These are phyloP conservation scores for Acridotheres tristis DNA, from an alignment of 2,797 vertebrate species.

Conservation along the genomic window DNA sequence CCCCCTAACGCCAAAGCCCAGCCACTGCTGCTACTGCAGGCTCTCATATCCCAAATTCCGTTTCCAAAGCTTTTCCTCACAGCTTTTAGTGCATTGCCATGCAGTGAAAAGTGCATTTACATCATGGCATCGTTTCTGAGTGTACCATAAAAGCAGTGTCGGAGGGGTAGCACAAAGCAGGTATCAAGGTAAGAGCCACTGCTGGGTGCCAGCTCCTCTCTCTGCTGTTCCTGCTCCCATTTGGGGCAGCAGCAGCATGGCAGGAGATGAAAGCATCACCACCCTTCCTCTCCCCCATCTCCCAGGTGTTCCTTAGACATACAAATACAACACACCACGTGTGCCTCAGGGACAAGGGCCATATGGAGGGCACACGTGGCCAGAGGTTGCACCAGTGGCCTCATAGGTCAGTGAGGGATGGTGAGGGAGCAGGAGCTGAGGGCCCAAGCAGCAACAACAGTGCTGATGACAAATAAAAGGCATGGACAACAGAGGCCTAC, in stretches of 20 bases:
- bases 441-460: not conserved
- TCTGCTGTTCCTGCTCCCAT: not conserved
- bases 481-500: not conserved
- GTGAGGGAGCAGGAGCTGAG: not conserved
- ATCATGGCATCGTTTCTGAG: not conserved
- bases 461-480: not conserved
- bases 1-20: constrained; percentile 63
- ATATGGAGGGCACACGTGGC: not conserved
- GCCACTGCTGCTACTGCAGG: not conserved
- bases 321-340: not conserved
- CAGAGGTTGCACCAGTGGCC: not conserved
- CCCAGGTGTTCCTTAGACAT: not conserved
- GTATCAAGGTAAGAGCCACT: fast-evolving
- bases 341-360: not conserved
- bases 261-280: not conserved
- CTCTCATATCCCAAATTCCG: not conserved
- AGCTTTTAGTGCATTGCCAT: not conserved
- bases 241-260: not conserved
- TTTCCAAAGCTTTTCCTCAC: not conserved
- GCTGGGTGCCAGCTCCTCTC: not conserved
- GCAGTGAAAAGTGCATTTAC: not conserved
- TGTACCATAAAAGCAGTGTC: fast-evolving
- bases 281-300: not conserved
- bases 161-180: not conserved
- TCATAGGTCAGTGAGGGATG: not conserved